Conservation (phyloP, 53 echinoderm and acorn worm genomes). For the Temnopleurus reevesii region DNA sequence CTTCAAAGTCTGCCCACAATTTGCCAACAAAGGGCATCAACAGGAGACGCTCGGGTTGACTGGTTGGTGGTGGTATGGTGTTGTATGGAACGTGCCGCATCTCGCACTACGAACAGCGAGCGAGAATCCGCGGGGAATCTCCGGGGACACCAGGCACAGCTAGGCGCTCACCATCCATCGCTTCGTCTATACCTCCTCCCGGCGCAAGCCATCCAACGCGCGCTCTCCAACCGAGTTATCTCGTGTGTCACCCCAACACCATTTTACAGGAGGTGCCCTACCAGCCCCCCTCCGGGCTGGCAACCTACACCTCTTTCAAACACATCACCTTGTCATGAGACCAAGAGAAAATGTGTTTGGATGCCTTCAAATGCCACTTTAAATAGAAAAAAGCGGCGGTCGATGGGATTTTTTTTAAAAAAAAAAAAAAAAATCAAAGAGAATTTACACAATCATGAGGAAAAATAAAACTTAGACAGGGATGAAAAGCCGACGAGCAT, state of each 20-base stretch:
- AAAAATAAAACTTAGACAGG: too few relatives aligned
- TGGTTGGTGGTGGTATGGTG: conserved; percentile 37
- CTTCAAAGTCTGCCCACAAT: conserved; percentile 55
- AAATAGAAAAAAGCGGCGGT: too few relatives aligned
- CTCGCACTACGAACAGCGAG: conserved; percentile 34
- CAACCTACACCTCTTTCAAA: conserved; percentile 48
- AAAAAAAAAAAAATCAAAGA: too few relatives aligned
- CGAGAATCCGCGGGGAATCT: conserved; percentile 27
- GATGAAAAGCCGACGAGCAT: too few relatives aligned
- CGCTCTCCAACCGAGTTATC: conserved; percentile 8
- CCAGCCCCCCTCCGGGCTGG: conserved; percentile 4
- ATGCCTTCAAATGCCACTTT: too few relatives aligned
- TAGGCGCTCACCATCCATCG: background rate
- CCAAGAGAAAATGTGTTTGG: too few relatives aligned
- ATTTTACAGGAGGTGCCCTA: conserved; percentile 48
- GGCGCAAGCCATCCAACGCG: background rate
- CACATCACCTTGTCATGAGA: conserved; percentile 18
- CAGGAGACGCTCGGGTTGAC: background rate
- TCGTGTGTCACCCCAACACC: conserved; percentile 28
- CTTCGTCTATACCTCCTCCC: too few relatives aligned
- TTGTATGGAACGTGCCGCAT: conserved; percentile 4
- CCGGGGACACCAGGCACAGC: conserved; percentile 25
- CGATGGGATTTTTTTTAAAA: too few relatives aligned
- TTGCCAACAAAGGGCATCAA: conserved; percentile 47
- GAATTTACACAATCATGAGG: too few relatives aligned